Evolutionary conservation across 1,140 invertebrate genomes (phyloP), one percentile per base, ranked within the genome.

Genomic region (Leptoteleia sp.): DNA sequence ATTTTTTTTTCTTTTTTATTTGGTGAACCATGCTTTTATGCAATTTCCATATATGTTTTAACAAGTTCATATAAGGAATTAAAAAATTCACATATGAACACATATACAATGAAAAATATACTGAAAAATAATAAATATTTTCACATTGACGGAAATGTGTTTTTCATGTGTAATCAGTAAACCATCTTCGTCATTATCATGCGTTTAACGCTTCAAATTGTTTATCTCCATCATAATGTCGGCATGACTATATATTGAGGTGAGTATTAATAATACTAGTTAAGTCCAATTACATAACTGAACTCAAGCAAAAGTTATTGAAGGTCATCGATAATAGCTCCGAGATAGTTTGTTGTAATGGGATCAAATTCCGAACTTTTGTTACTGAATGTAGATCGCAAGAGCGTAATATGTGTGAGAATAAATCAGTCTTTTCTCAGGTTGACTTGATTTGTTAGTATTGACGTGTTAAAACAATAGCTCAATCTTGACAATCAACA

Each of bases 261-360:
- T 40, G 7, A 29, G 31, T 50, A 50, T 48, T 50, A 50, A 50
- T 64, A 50, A 50, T 31, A 40, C 37, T n/a, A 50, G 59, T 48
- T 38, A 48, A 40, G 43, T 62, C 48, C 13, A 62, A 15, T 62
- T 61, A 25, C 31, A 47, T 47, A 40, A 27, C 35, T 22, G n/a
- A 62, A 62, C 57, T 62, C 12, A 11, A 4, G 13, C 19, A 12
- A 52, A 64, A 52, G 35, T 64, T 64, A 52, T 52, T 64, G 61
- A 65, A 65, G 47, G 61, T 52, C 61, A 43, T 19, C 31, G 11
- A 43, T 54, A 43, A 65, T 43, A 54, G 11, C 19, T 54, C 4
- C 9, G 43, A 33, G 25, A 35, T 31, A 65, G 38, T 52, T 52
- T 42, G 22, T 47, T 45, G 13, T 29, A 35, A 22, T 11, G 29